Evolutionary conservation across 2,113 vertebrate genomes (phyloP).

Genomic region (Tricholaema leucomelas): DNA sequence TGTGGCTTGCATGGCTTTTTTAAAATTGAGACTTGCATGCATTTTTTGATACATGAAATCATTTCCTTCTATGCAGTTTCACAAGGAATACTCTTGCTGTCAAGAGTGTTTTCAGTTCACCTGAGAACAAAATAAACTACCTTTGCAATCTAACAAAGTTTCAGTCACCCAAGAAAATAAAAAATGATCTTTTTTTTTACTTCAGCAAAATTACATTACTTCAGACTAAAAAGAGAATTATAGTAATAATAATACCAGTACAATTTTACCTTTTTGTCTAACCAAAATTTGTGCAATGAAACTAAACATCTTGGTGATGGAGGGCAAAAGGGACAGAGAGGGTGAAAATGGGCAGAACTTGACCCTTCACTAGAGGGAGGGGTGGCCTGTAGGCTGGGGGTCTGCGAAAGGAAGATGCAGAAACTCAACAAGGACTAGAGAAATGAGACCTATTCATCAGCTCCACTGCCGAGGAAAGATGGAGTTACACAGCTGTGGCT

Average conservation of each 20-base stretch:
- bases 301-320: neutral
- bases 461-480: neutral
- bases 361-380: rapidly evolving
- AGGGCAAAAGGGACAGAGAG: neutral
- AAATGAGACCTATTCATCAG: rapidly evolving
- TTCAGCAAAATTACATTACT: neutral
- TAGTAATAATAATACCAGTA: neutral
- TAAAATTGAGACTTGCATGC: constrained; percentile 1
- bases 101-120: constrained; percentile 14
- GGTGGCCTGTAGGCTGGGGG: neutral
- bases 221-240: neutral
- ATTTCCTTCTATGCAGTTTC: neutral
- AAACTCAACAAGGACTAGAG: neutral
- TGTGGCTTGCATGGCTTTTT: constrained; percentile 21
- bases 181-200: neutral
- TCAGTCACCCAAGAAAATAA: neutral
- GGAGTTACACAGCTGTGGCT: neutral
- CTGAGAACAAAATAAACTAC: constrained; percentile 2
- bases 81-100: neutral
- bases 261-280: neutral
- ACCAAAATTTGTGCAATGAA: neutral
- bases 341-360: neutral
- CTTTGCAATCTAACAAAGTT: neutral
- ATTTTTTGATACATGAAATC: neutral
- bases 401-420: neutral